A percentile compares a stretch with the other conserved stretches of the same genome.
These are phyloP conservation scores for Chloroceryle amazona DNA, from an alignment of 2,797 vertebrate genomes.

Conservation along the genomic window DNA sequence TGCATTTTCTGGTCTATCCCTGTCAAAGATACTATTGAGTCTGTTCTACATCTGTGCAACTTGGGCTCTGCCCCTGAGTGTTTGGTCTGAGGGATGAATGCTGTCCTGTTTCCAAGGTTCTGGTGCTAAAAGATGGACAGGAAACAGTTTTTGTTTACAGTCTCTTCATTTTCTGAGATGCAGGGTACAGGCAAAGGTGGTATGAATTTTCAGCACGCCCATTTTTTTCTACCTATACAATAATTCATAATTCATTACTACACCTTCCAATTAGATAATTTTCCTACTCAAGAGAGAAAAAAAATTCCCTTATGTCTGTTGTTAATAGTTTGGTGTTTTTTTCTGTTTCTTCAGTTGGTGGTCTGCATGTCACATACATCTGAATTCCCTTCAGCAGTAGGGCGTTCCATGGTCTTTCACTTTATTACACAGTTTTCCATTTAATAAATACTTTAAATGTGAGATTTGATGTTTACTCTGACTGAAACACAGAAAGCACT, in stretches of 20 bases:
- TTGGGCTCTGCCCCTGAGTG: background rate
- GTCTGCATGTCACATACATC: background rate
- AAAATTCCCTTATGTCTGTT: background rate
- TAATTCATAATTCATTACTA: background rate
- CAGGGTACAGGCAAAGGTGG: fast-evolving
- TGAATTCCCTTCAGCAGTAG: background rate
- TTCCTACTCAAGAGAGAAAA: background rate
- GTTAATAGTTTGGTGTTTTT: background rate
- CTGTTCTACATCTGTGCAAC: too few species aligned
- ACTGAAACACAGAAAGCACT: background rate
- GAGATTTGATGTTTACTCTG: background rate
- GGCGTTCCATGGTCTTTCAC: background rate
- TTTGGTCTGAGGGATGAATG: background rate
- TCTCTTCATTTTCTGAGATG: background rate
- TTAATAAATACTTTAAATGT: background rate
- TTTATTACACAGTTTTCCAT: background rate
- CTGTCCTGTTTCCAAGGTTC: background rate
- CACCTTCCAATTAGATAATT: background rate
- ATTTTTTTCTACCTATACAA: background rate
- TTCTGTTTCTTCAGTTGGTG: background rate
- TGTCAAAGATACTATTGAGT: background rate
- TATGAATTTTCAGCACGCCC: background rate
- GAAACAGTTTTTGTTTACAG: background rate
- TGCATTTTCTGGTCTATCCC: fast-evolving
- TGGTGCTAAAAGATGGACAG: background rate